Base-by-base conservation (phyloP, 2,888 invertebrate species). In the Drosophila quinaria region DNA sequence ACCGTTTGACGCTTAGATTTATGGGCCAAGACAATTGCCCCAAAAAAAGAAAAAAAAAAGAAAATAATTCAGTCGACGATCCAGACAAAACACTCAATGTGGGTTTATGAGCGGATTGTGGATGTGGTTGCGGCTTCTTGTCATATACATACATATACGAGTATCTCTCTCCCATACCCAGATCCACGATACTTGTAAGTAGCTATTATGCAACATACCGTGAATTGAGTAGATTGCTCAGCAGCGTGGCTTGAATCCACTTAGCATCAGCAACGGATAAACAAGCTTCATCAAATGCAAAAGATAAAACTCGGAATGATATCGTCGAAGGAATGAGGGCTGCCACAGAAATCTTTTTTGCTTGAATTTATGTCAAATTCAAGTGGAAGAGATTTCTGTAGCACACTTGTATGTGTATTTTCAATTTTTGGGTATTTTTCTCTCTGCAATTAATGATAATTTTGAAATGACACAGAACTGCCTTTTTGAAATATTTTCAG, bases 71-170 rank as follows among this genome's bases (percentile, higher is more conserved):
- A 6, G 49, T 19, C 33, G 33, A 19, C 49, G 49, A 49, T 10
- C 49, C 41, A 50, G 54, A 37, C 66, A 50, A 49, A 46, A 62
- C 64, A 68, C 63, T 68, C 68, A 68, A 68, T 55, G 74, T 61
- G 68, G 64, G 61, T 55, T 76, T 76, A 73, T 59, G 74, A 78
- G 74, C 78, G 55, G 76, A 78, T 78, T 76, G 81, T 72, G 76
- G 71, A 74, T 85, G 80, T 78, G 82, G 87, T 85, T 87, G 87
- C 82, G 82, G 87, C 85, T 83, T 75, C 69, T 68, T 64, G 69
- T 35, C 54, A 41, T 52, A 25, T 8, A 41, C 0, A 9, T 2
- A 22, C 19, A 19, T 31, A 11, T 44, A 22, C 19, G 5, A 19
- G 33, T 49, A 49, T 35, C 50, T 19, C 17, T 49, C 17, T 6